Evolutionary conservation across 2,113 vertebrate species (phyloP).

Genomic region (Protobothrops flavoviridis): DNA sequence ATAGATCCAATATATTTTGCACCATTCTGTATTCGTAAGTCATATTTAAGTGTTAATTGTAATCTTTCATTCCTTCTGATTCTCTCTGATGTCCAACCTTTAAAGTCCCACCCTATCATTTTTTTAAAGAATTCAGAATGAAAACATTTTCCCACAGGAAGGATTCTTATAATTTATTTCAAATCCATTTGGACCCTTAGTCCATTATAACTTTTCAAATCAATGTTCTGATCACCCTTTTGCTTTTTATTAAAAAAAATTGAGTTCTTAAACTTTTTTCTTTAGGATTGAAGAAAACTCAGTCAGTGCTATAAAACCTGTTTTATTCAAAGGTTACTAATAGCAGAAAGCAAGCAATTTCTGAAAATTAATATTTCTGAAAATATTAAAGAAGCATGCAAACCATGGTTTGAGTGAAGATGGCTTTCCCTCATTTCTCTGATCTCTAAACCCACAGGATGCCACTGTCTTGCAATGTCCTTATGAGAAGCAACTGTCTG

Average conservation of each 20-base stretch:
- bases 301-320: neutral
- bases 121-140: no score
- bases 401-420: neutral
- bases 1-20: no score
- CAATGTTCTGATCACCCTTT: neutral
- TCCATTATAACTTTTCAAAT: neutral
- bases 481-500: neutral
- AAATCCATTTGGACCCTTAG: neutral
- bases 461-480: neutral
- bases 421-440: neutral
- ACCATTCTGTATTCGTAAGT: no score
- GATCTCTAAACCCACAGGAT: neutral
- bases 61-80: no score
- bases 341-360: neutral
- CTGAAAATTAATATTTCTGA: neutral
- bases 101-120: no score
- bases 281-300: neutral
- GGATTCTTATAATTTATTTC: neutral
- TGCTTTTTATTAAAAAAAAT: neutral
- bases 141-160: no score
- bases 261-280: neutral
- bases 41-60: no score
- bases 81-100: no score
- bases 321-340: neutral
- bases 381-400: neutral